Base-by-base conservation (phyloP, 2,888 invertebrate genomes). In the Troglohyphantes excavatus region DNA sequence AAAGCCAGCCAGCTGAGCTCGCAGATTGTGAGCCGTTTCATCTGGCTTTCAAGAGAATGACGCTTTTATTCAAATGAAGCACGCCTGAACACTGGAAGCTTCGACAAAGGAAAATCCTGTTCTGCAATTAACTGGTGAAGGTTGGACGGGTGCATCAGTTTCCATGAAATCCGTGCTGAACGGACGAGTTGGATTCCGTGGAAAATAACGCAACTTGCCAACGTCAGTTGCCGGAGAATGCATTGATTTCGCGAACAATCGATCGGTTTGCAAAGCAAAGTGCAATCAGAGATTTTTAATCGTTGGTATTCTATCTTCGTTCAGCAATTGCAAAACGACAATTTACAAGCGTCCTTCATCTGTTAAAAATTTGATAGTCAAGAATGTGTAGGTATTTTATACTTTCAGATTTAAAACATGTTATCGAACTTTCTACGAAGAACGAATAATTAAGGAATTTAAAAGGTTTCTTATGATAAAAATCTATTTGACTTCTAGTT, bases 41-140 rank as follows among this genome's bases (percentile, higher is more conserved):
- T 33, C 33, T 33, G 53, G 17, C n/a, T 53, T 33, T 33, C 9
- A 33, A n/a, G n/a, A n/a, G n/a, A 53, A 53, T 53, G 53, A 53
- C 53, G 13, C 53, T n/a, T n/a, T 13, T 53, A 53, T 53, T 53
- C n/a, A 53, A 53, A 53, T 17, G 46, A 72, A 72, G 33, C 46
- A n/a, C 26, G 26, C 21, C 9, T 27, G 27, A 67, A 13, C 26
- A 26, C n/a, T 2, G 2, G 26, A 13, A 65, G 19, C 7, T 19
- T 19, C 33, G 2, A 9, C 29, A 68, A 72, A 46, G 46, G 43
- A 72, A 46, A 46, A 23, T n/a, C 26, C 72, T 13, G 6, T 19
- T n/a, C 23, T 72, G 72, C 53, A 72, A 72, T 72, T 72, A 72
- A 72, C 46, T 72, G 46, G 46, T 53, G 72, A 72, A 26, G 43